These are phyloP conservation scores for Coracopsis vasa DNA, from an alignment of 2,113 vertebrate genomes.

Conservation along the genomic window DNA sequence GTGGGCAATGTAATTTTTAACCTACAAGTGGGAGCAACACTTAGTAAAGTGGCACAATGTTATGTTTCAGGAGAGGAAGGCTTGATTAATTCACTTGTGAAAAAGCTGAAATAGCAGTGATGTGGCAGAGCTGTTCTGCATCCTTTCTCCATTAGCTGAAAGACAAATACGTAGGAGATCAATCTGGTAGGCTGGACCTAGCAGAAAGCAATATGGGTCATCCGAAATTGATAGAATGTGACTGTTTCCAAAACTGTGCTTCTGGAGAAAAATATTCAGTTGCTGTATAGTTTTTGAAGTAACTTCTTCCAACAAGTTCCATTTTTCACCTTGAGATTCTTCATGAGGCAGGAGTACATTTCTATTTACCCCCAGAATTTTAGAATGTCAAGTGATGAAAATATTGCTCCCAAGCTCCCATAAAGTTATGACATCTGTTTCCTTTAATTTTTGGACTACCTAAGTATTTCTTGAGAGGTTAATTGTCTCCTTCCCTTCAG, in stretches of 20 bases:
- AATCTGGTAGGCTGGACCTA: not conserved
- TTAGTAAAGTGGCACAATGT: fast-evolving
- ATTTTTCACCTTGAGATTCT: not conserved
- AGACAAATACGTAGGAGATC: not conserved
- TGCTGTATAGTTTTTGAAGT: not conserved
- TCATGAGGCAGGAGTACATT: not conserved
- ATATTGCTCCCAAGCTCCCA: not conserved
- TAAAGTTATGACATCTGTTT: not conserved
- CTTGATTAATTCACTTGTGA: not conserved
- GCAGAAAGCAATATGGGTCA: not conserved
- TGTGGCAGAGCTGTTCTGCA: not conserved
- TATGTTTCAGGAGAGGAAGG: not conserved
- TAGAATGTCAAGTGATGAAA: not conserved
- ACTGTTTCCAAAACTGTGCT: not conserved
- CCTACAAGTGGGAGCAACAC: not conserved
- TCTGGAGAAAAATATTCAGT: not conserved
- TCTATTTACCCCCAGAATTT: not conserved
- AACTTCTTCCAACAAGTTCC: not conserved
- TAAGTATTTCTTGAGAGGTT: not conserved
- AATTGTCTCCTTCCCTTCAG: not conserved
- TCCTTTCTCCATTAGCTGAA: not conserved
- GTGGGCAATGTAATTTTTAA: not conserved
- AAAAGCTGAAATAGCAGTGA: not conserved
- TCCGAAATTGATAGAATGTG: not conserved
- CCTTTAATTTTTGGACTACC: not conserved